Evolutionary conservation across 2,888 invertebrate genomes (phyloP), one percentile per base, ranked within the genome.

Genomic region (Drosophila borealis): DNA sequence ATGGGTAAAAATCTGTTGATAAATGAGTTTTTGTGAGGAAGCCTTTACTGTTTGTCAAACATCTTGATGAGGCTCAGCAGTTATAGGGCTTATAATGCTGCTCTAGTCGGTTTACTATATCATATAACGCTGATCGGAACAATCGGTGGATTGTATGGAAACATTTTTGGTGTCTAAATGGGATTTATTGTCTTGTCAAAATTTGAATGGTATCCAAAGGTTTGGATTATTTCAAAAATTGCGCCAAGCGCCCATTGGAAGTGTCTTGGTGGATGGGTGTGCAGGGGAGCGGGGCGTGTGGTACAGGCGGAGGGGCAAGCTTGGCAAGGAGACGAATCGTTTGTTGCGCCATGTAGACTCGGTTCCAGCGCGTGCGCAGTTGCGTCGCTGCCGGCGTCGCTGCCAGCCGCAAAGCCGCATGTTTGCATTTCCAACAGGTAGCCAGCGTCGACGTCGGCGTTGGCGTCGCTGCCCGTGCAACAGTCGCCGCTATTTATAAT

Each of bases 361-460:
- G 41, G 21, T 88, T 86, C 89, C 87, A 81, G 71, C 77, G 87
- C 72, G 14, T 70, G 88, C 83, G 88, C 71, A 13, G 4, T 33
- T 33, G 39, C 19, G 34, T 9, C 62, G 64, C 65, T 68, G 86
- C 45, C 55, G 61, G 37, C 82, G 72, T 71, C 67, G 63, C 57
- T 37, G 49, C 21, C 48, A 5, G 41, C 10, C 3, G 56, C 42
- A 41, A 55, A 39, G 49, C 45, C 19, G 51, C 34, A 54, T 83
- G 85, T 83, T 83, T 85, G 88, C 83, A 75, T 82, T 84, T 88
- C 85, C 89, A 86, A 86, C 85, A 86, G 89, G 85, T 86, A 84
- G 89, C 77, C 65, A 65, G 55, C 63, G 55, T 51, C 41, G 72
- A 41, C 51, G 81, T 48, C 33, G 48, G 21, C 85, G 50, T 62